Conservation (phyloP, 92 coral and sea anemone species). For the Palythoa grandis region DNA sequence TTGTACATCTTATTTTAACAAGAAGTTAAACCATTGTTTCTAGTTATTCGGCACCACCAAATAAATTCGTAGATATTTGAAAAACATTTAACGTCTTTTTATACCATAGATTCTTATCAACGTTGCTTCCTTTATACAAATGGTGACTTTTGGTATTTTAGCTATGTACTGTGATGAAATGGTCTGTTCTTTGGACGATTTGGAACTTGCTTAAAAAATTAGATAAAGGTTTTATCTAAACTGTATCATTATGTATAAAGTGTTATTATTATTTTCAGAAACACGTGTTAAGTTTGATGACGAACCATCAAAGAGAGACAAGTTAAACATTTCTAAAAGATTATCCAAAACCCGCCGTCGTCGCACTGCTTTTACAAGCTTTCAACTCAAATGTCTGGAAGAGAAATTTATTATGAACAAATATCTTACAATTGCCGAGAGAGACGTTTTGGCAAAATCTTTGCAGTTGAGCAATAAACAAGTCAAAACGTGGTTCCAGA, state of each 20-base stretch:
- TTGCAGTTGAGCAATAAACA: constrained; percentile 94
- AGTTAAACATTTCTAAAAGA: constrained; percentile 43
- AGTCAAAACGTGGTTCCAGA: constrained; percentile 99
- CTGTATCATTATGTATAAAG: not conserved
- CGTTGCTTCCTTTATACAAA: too few relatives aligned
- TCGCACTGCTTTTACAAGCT: constrained; percentile 96
- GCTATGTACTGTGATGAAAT: too few relatives aligned
- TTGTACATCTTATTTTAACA: too few relatives aligned
- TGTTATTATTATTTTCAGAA: constrained; percentile 1
- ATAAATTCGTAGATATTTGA: too few relatives aligned
- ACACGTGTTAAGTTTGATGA: constrained; percentile 14
- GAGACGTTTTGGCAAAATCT: constrained; percentile 96
- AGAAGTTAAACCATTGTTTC: too few relatives aligned
- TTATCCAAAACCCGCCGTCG: constrained; percentile 78
- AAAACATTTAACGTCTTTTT: too few relatives aligned
- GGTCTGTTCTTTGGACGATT: too few relatives aligned
- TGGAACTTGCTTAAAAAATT: not conserved
- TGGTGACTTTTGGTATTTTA: too few relatives aligned
- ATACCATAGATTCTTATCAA: too few relatives aligned
- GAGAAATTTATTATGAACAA: constrained; percentile 97
- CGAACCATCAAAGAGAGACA: constrained; percentile 26
- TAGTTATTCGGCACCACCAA: too few relatives aligned
- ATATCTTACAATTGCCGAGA: constrained; percentile 95
- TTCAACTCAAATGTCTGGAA: constrained; percentile 93
- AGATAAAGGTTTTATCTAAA: not conserved